These are phyloP conservation scores for Archips crataeganus DNA, from an alignment of 2,888 invertebrate species.

Conservation along the genomic window DNA sequence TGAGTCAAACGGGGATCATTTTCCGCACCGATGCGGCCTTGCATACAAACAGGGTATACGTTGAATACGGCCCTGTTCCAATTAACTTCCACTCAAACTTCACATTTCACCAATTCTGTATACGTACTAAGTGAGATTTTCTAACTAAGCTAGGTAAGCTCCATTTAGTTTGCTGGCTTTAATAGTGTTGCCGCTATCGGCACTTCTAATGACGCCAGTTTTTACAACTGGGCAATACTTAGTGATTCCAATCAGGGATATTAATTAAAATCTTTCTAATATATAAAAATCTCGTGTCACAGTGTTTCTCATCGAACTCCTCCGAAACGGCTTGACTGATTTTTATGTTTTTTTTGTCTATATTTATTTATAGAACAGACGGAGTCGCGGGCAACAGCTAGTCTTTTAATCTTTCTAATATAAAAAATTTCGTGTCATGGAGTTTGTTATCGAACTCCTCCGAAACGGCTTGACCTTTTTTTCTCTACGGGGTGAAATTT, in stretches of 20 bases:
- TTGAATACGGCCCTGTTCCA: constrained; percentile 57
- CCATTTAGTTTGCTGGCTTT: neutral
- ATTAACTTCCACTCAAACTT: constrained; percentile 59
- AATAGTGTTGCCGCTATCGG: neutral
- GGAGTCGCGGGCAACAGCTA: too few species aligned
- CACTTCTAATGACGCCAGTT: neutral
- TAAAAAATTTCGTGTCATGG: too few species aligned
- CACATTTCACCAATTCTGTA: constrained; percentile 57
- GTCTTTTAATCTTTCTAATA: too few species aligned
- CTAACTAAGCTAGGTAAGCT: constrained; percentile 50
- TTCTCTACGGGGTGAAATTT: too few species aligned
- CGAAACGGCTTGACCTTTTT: too few species aligned
- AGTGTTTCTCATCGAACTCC: too few species aligned
- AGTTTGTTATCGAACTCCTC: too few species aligned
- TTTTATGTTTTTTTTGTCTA: too few species aligned
- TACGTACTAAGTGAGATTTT: constrained; percentile 55
- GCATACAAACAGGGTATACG: constrained; percentile 63
- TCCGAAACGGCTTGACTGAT: too few species aligned
- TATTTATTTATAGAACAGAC: too few species aligned
- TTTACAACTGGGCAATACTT: neutral
- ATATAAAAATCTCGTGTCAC: too few species aligned
- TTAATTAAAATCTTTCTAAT: neutral
- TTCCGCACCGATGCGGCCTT: constrained; percentile 57
- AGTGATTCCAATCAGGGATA: neutral
- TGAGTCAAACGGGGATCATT: constrained; percentile 61